Conservation (phyloP, 2,797 vertebrate genomes). For the Hafferia zeledoni region DNA sequence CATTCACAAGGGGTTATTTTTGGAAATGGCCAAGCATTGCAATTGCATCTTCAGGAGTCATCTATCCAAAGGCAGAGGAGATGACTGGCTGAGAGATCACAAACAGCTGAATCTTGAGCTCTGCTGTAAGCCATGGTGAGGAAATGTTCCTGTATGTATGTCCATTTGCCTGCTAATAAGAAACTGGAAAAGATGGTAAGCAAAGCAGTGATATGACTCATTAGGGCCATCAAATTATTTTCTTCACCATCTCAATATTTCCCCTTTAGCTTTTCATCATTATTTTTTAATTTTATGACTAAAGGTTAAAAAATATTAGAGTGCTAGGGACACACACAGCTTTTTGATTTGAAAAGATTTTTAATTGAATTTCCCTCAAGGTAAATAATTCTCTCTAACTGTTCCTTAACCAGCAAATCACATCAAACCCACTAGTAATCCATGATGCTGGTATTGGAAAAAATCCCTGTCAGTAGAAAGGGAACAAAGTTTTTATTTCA, state of each 20-base stretch:
- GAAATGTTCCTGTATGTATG: background rate
- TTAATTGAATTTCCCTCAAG: background rate
- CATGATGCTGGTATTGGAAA: background rate
- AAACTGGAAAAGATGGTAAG: background rate
- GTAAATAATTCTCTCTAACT: background rate
- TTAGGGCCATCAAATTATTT: background rate
- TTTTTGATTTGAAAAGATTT: background rate
- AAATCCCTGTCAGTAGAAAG: fast-evolving
- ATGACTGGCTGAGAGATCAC: background rate
- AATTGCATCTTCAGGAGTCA: background rate
- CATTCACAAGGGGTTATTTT: background rate
- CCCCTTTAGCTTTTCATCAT: background rate
- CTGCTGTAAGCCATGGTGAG: background rate
- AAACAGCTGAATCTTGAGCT: background rate
- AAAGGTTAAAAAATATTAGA: background rate
- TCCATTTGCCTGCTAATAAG: background rate
- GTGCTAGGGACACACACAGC: background rate
- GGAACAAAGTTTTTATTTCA: background rate
- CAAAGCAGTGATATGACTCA: background rate
- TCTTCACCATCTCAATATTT: background rate
- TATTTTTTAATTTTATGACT: background rate
- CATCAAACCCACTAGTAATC: background rate
- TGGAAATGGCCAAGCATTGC: background rate
- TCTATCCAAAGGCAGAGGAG: background rate
- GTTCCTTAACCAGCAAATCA: background rate